phyloP scores from a whole-genome alignment of 2,797 vertebrate genomes.

The Onychomys torridus region DNA sequence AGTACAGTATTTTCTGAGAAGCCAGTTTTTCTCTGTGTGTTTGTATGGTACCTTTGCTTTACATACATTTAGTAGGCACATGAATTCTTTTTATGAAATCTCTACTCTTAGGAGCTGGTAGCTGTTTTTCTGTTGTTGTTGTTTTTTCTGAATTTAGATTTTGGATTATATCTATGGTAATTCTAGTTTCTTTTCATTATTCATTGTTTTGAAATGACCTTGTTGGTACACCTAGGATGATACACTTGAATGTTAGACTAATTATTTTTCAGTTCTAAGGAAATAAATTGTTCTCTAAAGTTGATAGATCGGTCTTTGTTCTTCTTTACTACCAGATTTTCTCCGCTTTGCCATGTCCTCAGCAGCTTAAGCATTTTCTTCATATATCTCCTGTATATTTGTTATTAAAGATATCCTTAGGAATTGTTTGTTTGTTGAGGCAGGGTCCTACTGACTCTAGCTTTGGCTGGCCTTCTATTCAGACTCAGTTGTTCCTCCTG shows the following conservation, averaged over 20 bases:
- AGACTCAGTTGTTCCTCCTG: not conserved
- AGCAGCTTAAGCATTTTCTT: conserved; percentile 39
- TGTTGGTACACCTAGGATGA: conserved; percentile 34
- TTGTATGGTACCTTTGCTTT: not conserved
- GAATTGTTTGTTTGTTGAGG: not conserved
- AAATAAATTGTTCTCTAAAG: not conserved
- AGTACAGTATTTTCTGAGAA: not conserved
- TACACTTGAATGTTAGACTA: conserved; percentile 17
- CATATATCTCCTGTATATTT: not conserved
- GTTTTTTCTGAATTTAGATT: not conserved
- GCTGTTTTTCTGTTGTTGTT: not conserved
- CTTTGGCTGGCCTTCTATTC: not conserved
- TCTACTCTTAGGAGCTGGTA: conserved; percentile 4
- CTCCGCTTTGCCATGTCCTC: not conserved
- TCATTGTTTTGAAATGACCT: conserved; percentile 25
- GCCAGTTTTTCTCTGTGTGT: not conserved
- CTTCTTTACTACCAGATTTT: not conserved
- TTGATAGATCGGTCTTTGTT: not conserved
- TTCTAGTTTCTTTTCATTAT: not conserved
- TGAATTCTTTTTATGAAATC: conserved; percentile 34
- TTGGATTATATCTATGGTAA: not conserved
- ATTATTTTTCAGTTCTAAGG: not conserved
- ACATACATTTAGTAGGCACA: not conserved
- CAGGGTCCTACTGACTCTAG: not conserved
- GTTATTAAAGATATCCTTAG: conserved; percentile 4